Evolutionary conservation across 2,113 vertebrate genomes (phyloP), one percentile per base, ranked within the genome.

Genomic region (Rutilus rutilus): DNA sequence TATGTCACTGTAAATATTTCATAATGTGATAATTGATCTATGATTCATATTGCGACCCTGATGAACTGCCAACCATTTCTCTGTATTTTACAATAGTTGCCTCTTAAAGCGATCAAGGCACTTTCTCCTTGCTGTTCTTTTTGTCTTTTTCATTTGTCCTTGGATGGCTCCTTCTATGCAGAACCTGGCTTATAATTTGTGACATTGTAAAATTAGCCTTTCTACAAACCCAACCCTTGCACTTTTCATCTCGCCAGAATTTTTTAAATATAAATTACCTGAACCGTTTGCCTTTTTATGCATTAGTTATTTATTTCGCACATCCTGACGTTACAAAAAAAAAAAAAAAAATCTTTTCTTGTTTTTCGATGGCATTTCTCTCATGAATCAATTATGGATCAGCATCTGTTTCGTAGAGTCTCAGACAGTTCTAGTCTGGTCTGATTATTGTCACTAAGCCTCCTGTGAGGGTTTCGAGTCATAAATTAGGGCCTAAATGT

Each of bases 341-440:
- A n/a, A n/a, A n/a, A n/a, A n/a, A n/a, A n/a, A n/a, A n/a, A n/a
- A n/a, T n/a, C 77, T 39, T 60, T n/a, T 75, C 73, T 75, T 76
- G 54, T 12, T 84, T 89, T 87, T 74, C 86, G 23, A 12, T 83
- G 87, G 11, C 1, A 1, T 23, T 74, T 42, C 62, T 84, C 86
- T 84, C 86, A 60, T 83, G n/a, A 77, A 87, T 91, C 90, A 85
- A 91, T 91, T 90, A 88, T 83, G 86, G 90, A 89, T 87, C 87
- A 89, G 78, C 65, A 54, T 52, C 42, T 69, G 60, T 65, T 64
- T 6, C 4, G 7, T 47, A 27, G 39, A 81, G 23, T 65, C 60
- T 81, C 78, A 65, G 78, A 81, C 39, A 4, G 27, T 52, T 33
- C 45, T 54, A 82, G 11, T 82, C 42, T 7, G 45, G 45, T 52